phyloP scores from a whole-genome alignment of 2,797 vertebrate species.

The Gymnothorax javanicus region DNA sequence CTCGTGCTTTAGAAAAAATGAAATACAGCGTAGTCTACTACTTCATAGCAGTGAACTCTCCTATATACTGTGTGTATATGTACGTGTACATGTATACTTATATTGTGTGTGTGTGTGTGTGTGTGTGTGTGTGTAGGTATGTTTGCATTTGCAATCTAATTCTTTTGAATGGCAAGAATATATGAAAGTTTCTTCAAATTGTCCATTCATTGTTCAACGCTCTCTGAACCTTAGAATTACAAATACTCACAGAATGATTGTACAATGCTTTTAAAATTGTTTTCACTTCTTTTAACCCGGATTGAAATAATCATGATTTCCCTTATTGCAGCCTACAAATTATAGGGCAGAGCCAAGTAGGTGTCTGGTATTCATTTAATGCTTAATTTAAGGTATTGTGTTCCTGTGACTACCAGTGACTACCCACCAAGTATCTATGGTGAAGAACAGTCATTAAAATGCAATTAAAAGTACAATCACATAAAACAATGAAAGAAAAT shows the following conservation, averaged over 20 bases:
- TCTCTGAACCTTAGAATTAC: background rate
- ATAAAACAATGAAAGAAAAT: conserved; percentile 44
- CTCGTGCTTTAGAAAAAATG: background rate
- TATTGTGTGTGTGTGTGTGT: too few relatives aligned
- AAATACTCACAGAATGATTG: background rate
- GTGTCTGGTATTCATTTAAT: conserved; percentile 49
- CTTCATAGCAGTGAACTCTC: too few relatives aligned
- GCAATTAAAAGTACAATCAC: conserved; percentile 55
- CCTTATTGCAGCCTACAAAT: conserved; percentile 49
- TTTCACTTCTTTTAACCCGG: conserved; percentile 38
- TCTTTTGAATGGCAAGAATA: background rate
- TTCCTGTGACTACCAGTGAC: conserved; percentile 40
- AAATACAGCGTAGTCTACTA: background rate
- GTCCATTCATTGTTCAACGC: background rate
- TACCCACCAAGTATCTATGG: conserved; percentile 38
- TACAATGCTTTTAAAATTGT: conserved; percentile 1
- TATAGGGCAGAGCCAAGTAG: conserved; percentile 48
- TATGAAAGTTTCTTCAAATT: background rate
- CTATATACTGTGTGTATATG: too few relatives aligned
- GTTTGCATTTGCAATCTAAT: background rate
- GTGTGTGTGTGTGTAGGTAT: too few relatives aligned
- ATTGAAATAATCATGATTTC: conserved; percentile 49
- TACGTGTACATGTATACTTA: too few relatives aligned
- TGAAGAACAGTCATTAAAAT: conserved; percentile 51
- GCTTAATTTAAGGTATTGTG: conserved; percentile 56